Conservation (phyloP, 2,888 invertebrate genomes). For the Trissolcus brochymenae region DNA sequence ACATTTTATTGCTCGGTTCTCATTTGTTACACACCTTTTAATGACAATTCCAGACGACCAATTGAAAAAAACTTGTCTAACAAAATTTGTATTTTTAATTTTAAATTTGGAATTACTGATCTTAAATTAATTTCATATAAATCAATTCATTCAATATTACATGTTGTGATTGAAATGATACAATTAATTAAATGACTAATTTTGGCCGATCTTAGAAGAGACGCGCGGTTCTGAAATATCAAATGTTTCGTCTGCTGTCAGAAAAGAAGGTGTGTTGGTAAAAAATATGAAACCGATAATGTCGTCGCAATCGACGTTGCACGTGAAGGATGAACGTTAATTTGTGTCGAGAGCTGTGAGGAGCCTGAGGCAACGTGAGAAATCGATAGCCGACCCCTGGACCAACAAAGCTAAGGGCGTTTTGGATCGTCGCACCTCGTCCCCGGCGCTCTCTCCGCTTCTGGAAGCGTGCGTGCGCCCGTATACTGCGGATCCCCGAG, state of each 20-base stretch:
- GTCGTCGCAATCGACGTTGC: no score
- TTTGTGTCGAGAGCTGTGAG: constrained; percentile 20
- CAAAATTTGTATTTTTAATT: no score
- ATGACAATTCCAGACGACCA: constrained; percentile 17
- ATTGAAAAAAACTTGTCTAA: not conserved
- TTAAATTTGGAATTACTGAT: no score
- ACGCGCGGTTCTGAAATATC: no score
- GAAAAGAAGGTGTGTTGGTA: no score
- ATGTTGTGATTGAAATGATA: no score
- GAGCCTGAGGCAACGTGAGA: constrained; percentile 40
- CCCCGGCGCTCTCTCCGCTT: not conserved
- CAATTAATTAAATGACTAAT: no score
- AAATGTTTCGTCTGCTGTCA: no score
- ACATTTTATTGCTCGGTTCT: constrained; percentile 36
- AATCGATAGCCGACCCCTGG: constrained; percentile 54
- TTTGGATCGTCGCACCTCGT: constrained; percentile 44
- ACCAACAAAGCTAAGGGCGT: constrained; percentile 50
- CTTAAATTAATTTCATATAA: no score
- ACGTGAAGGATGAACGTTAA: constrained; percentile 15
- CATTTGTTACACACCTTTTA: constrained; percentile 32
- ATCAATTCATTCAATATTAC: no score
- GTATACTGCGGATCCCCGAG: constrained; percentile 19
- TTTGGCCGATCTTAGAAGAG: no score
- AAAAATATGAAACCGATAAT: no score
- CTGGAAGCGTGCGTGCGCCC: constrained; percentile 15